Percentiles rank a stretch among this genome's conserved stretches.
Conservation (phyloP, 2,888 invertebrate genomes). For the Anagyrus pseudococci region DNA sequence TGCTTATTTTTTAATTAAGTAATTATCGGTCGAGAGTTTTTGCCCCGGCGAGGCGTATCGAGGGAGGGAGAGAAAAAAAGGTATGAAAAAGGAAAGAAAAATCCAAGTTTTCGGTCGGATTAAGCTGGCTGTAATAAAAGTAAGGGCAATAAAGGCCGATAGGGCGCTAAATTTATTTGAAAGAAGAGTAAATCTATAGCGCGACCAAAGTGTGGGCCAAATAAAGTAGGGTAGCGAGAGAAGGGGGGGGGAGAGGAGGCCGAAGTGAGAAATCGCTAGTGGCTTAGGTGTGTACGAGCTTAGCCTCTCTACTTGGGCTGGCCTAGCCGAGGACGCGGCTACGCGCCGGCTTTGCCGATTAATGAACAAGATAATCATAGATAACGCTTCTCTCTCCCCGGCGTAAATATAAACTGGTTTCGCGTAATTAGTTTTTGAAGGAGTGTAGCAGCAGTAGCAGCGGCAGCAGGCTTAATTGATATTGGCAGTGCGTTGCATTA, state of each 20-base stretch:
- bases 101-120: conserved; percentile 6
- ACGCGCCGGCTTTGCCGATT: no score
- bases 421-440: conserved; percentile 40
- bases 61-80: no score
- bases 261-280: no score
- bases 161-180: conserved; percentile 33
- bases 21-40: conserved; percentile 18
- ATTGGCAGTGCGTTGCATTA: conserved; percentile 32
- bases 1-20: conserved; percentile 30
- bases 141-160: conserved; percentile 32
- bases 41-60: no score
- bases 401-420: conserved; percentile 32
- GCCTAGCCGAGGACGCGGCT: no score
- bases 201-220: no score
- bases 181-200: conserved; percentile 31
- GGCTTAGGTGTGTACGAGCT: no score
- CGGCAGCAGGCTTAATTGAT: conserved; percentile 41
- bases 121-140: conserved; percentile 24
- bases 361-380: conserved; percentile 33
- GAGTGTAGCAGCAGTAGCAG: conserved; percentile 1
- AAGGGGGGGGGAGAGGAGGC: no score
- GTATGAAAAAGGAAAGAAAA: conserved; percentile 8
- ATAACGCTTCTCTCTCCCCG: conserved; percentile 22
- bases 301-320: no score
- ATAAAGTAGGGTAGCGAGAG: no score